Conservation (phyloP, 30 jellyfish, hydroid and myxozoan genomes). For the Hydractinia symbiolongicarpus region DNA sequence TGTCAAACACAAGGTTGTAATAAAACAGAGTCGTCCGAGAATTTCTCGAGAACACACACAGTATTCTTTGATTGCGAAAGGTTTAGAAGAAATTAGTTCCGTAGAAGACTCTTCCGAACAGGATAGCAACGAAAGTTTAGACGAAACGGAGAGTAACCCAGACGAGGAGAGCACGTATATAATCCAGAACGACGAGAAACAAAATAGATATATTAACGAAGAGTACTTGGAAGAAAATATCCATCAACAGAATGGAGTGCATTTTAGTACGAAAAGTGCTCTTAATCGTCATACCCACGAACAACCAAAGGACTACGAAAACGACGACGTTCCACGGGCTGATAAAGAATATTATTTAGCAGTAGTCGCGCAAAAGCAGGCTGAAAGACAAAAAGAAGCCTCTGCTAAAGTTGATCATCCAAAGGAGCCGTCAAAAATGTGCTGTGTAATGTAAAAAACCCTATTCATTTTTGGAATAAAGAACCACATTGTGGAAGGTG, state of each 20-base stretch:
- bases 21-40: background rate
- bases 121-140: background rate
- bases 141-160: too few relatives aligned
- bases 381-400: background rate
- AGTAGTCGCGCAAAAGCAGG: background rate
- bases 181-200: too few relatives aligned
- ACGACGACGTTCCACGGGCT: background rate
- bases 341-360: background rate
- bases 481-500: too few relatives aligned
- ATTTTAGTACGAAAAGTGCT: background rate
- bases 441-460: background rate
- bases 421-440: slow-evolving; percentile 1
- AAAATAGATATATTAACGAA: too few relatives aligned
- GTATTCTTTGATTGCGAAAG: slow-evolving; percentile 69
- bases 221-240: too few relatives aligned
- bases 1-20: background rate
- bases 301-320: background rate
- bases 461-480: too few relatives aligned
- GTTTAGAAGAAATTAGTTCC: slow-evolving; percentile 47
- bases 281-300: background rate
- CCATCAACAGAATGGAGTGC: background rate
- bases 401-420: background rate
- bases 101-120: slow-evolving; percentile 19
- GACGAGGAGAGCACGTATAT: too few relatives aligned
- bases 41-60: slow-evolving; percentile 33